These are phyloP conservation scores for Euwallacea similis DNA, from an alignment of 1,140 invertebrate genomes.

Conservation along the genomic window DNA sequence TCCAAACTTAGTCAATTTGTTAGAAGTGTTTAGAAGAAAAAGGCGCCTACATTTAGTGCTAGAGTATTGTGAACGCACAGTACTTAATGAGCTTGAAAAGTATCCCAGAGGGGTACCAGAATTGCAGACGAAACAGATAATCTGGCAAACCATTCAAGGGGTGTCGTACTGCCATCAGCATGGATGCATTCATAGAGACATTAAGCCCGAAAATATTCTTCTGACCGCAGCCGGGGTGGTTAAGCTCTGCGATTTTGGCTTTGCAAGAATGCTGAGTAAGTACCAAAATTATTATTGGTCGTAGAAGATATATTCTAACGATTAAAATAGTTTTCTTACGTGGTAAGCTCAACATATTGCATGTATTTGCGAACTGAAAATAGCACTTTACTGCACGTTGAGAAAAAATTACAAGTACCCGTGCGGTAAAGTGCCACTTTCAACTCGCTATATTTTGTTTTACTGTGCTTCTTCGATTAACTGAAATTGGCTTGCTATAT, in stretches of 20 bases:
- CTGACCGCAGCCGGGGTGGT: conserved; percentile 92
- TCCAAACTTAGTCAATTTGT: conserved; percentile 94
- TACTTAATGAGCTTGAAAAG: conserved; percentile 94
- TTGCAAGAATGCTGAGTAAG: conserved; percentile 94
- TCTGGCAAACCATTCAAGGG: conserved; percentile 93
- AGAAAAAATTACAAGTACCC: neutral
- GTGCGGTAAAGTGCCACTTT: too few relatives aligned
- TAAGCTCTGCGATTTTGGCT: conserved; percentile 98
- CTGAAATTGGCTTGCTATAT: too few relatives aligned
- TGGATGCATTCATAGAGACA: conserved; percentile 95
- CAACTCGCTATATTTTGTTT: too few relatives aligned
- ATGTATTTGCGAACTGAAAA: neutral
- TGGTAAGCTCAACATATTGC: neutral
- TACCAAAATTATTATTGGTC: conserved; percentile 34
- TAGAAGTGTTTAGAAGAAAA: conserved; percentile 97
- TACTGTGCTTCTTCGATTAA: too few relatives aligned
- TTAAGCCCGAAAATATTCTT: conserved; percentile 98
- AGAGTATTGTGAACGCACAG: conserved; percentile 97
- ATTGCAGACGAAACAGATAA: conserved; percentile 84
- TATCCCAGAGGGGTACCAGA: conserved; percentile 78
- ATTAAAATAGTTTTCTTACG: neutral
- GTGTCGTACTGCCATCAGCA: conserved; percentile 95
- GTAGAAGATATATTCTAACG: neutral
- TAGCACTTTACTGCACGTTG: too few relatives aligned
- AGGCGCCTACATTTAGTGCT: conserved; percentile 96